Evolutionary conservation across 2,888 invertebrate species (phyloP).

Genomic region (Platerodrilus igneus): DNA sequence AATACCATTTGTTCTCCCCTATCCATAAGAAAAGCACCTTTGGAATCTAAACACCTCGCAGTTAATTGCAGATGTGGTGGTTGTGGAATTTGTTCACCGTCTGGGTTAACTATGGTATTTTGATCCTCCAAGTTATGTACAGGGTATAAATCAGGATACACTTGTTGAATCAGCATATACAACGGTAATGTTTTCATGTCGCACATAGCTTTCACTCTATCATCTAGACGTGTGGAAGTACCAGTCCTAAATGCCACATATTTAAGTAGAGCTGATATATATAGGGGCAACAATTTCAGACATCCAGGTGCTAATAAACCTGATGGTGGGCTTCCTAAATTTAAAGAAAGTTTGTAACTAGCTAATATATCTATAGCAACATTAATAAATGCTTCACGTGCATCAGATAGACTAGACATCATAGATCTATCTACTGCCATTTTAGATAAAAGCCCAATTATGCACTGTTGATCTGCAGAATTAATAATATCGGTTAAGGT

Average conservation of each 20-base stretch:
- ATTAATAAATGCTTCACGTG: slow-evolving; percentile 93
- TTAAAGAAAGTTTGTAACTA: slow-evolving; percentile 64
- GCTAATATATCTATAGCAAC: slow-evolving; percentile 86
- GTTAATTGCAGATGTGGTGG: slow-evolving; percentile 82
- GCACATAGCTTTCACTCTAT: slow-evolving; percentile 90
- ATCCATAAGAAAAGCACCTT: slow-evolving; percentile 91
- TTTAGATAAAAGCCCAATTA: slow-evolving; percentile 87
- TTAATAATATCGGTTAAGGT: slow-evolving; percentile 82
- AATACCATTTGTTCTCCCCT: slow-evolving; percentile 76
- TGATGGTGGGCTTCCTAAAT: slow-evolving; percentile 55
- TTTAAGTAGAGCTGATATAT: slow-evolving; percentile 85
- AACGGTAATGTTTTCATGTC: slow-evolving; percentile 87
- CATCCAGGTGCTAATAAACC: slow-evolving; percentile 73
- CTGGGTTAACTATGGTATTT: slow-evolving; percentile 38
- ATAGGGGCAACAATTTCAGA: slow-evolving; percentile 80
- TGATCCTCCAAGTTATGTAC: slow-evolving; percentile 63
- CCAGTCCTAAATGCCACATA: slow-evolving; percentile 86
- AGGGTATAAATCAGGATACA: slow-evolving; percentile 91
- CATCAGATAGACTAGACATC: slow-evolving; percentile 82
- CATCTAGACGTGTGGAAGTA: slow-evolving; percentile 84
- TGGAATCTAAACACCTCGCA: slow-evolving; percentile 73
- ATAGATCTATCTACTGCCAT: slow-evolving; percentile 96
- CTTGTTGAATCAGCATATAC: slow-evolving; percentile 68
- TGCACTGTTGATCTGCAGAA: slow-evolving; percentile 89
- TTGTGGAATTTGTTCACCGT: slow-evolving; percentile 50